Base-by-base conservation (phyloP, 2,888 invertebrate genomes). In the Lydus trimaculatus region DNA sequence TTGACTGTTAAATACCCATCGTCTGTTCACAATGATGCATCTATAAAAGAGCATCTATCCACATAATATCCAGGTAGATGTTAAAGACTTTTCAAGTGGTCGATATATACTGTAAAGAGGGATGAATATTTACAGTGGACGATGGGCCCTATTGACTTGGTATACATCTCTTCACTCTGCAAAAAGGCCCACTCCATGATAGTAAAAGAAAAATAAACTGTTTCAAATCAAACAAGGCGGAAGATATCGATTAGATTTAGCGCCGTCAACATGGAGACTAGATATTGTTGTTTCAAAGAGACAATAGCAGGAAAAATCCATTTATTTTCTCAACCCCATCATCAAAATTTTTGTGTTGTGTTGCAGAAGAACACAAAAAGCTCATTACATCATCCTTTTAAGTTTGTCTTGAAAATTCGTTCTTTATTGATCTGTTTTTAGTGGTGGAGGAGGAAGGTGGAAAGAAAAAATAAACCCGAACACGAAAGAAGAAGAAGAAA, bases 361-460 rank as follows among this genome's bases (percentile, higher is more conserved):
- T 3, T 20, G 48, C 36, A 15, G 2, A 33, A 33, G 58, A 73
- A 75, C 72, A 75, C 66, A 74, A 76, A 80, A 79, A 79, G 73
- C 73, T 80, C 78, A 79, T 79, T 79, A 80, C 63, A 62, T 36
- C 63, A 62, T 36, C 59, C 33, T 52, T 25, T 25, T 52, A 13
- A n/a, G 58, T 63, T 58, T 63, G 67, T 64, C 70, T 73, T 66
- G 71, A 63, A 65, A 69, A 71, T 70, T 72, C 69, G 17, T 62
- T 67, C 66, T 71, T 69, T 74, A 71, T 75, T 73, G 76, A 79
- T 79, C 80, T 77, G 78, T 77, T 75, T 75, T n/a, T n/a, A n/a
- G n/a, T n/a, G n/a, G n/a, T n/a, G n/a, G n/a, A n/a, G n/a, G n/a
- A n/a, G n/a, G n/a, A n/a, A n/a, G 73, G 72, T 70, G 69, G 76